Base-by-base conservation (phyloP, 2,888 invertebrate genomes). In the Pycnomerus fuliginosus region DNA sequence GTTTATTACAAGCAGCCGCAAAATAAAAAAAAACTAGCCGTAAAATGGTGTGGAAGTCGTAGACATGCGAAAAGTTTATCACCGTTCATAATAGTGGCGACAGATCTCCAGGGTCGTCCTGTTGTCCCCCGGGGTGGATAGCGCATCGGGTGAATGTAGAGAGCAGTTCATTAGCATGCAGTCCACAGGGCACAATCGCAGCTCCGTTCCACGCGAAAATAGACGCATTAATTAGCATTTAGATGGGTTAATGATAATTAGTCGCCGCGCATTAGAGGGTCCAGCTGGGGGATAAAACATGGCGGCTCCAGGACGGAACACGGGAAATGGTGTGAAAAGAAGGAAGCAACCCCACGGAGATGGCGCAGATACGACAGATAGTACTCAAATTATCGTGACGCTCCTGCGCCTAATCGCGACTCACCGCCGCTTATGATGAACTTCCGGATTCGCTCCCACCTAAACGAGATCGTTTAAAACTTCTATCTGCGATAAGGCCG, bases 151-250 rank as follows among this genome's bases (percentile, higher is more conserved):
- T 33, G 33, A 8, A 4, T 5, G 8, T 4, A 20, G 34, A 23
- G 36, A 36, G 36, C 62, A 65, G 59, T 68, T 70, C 69, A 74
- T 74, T 74, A 72, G 71, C 71, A 73, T 74, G 62, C 70, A 59
- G 68, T 64, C 69, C 69, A 65, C 62, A 61, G 67, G 69, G 67
- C 62, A 59, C 64, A 63, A 69, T 68, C 68, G 66, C 64, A 58
- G 65, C 65, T 61, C 62, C 62, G 68, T 66, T 66, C 67, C 63
- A 61, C 65, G 67, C 69, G 71, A 73, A 71, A 71, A 73, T 71
- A 68, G 70, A 70, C 63, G 69, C 74, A 74, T 74, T 74, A 75
- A 75, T 75, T 75, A 75, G 74, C 74, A 72, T 75, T 74, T 74
- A 75, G 74, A 75, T 74, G 71, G 73, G 68, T 20, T 20, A 8